Evolutionary conservation across 2,113 vertebrate genomes (phyloP).

Genomic region (Rhombomys opimus): DNA sequence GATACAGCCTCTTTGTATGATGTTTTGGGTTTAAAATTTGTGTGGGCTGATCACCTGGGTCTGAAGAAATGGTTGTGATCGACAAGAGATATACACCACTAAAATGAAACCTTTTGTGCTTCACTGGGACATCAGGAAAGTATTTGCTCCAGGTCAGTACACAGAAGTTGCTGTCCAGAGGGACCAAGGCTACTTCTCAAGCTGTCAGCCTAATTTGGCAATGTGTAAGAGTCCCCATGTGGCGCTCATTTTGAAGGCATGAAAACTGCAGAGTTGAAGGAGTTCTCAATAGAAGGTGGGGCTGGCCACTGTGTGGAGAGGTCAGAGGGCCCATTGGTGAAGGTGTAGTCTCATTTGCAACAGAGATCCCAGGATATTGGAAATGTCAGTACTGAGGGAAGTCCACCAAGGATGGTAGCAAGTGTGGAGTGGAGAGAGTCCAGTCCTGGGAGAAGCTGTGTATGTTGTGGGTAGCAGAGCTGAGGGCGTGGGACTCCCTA

Average conservation of each 20-base stretch:
- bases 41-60: neutral
- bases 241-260: neutral
- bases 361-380: neutral
- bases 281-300: neutral
- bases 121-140: neutral
- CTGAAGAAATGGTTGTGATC: neutral
- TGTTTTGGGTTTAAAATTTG: neutral
- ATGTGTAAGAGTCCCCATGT: neutral
- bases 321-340: neutral
- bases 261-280: neutral
- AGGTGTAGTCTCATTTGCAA: neutral
- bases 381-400: too few relatives aligned
- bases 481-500: fast-evolving
- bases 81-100: neutral
- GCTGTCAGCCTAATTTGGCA: neutral
- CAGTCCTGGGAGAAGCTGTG: neutral
- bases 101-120: neutral
- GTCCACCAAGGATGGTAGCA: neutral
- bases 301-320: too few relatives aligned
- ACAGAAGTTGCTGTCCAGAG: neutral
- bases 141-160: neutral
- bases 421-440: neutral
- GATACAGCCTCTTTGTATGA: neutral
- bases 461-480: neutral
- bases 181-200: too few relatives aligned